A percentile compares a stretch with the other conserved stretches of the same genome.
phyloP scores from a whole-genome alignment of 2,797 vertebrate genomes.

The Geotrypetes seraphini region DNA sequence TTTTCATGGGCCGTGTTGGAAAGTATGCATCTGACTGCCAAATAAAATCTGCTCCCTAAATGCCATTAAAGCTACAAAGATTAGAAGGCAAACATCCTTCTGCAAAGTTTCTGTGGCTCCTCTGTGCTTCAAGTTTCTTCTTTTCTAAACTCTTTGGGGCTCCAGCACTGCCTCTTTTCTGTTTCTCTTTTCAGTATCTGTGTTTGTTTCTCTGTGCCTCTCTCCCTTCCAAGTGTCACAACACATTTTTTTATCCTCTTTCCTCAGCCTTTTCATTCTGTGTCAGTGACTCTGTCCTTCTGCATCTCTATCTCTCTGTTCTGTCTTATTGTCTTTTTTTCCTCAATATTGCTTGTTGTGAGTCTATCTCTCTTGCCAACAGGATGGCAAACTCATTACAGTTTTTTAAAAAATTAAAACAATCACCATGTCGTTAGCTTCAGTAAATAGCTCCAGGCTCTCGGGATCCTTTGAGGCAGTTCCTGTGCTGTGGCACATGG shows the following conservation, averaged over 20 bases:
- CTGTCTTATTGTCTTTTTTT: neutral
- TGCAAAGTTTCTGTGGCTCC: neutral
- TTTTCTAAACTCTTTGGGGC: neutral
- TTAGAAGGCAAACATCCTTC: too few relatives aligned
- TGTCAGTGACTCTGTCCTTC: neutral
- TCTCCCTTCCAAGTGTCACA: neutral
- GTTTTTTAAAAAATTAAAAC: too few relatives aligned
- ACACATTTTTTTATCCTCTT: too few relatives aligned
- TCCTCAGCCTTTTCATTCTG: neutral
- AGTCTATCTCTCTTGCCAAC: neutral
- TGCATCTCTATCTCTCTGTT: neutral
- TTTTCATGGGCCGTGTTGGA: conserved; percentile 16
- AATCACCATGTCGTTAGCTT: too few relatives aligned
- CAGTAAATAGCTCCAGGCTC: too few relatives aligned
- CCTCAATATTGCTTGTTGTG: neutral
- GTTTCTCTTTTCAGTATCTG: neutral
- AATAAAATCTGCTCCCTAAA: conserved; percentile 12
- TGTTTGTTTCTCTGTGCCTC: neutral
- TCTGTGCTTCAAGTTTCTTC: neutral
- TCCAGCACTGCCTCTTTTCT: neutral
- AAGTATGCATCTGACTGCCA: conserved; percentile 19
- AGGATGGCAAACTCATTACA: too few relatives aligned
- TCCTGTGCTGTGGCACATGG: too few relatives aligned
- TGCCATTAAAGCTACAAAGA: too few relatives aligned
- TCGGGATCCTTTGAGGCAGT: too few relatives aligned